These are phyloP conservation scores for Sitta europaea DNA, from an alignment of 2,113 vertebrate genomes.

Conservation along the genomic window DNA sequence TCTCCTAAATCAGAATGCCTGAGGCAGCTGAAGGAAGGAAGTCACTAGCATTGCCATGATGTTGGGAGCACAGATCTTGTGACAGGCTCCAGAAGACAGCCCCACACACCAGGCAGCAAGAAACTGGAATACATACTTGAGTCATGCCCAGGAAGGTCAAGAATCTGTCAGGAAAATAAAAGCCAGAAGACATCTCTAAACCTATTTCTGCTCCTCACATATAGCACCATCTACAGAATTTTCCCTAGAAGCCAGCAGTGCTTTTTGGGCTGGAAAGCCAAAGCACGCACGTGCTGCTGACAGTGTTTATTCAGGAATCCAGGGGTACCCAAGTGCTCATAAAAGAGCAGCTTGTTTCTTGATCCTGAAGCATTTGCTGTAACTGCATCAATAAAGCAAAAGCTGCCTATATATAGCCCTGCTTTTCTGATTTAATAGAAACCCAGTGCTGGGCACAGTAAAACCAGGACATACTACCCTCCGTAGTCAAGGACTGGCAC, in stretches of 20 bases:
- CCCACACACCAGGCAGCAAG: rapidly evolving
- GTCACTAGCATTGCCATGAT: neutral
- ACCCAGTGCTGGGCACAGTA: neutral
- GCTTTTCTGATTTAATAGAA: neutral
- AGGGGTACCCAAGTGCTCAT: neutral
- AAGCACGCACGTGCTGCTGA: rapidly evolving
- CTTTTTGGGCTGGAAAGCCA: neutral
- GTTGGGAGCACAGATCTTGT: neutral
- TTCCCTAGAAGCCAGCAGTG: neutral
- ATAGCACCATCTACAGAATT: neutral
- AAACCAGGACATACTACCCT: neutral
- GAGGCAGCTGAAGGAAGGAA: rapidly evolving
- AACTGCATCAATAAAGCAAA: neutral
- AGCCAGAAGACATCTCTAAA: neutral
- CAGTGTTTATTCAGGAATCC: rapidly evolving
- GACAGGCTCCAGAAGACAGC: neutral
- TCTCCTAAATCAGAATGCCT: neutral
- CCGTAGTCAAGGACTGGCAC: neutral
- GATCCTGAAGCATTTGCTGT: neutral
- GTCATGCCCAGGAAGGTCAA: neutral
- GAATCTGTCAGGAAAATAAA: neutral
- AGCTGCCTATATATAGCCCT: neutral
- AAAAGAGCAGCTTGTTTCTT: neutral
- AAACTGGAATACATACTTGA: neutral
- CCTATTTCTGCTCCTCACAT: neutral